Evolutionary conservation across 2,113 vertebrate species (phyloP).

Genomic region (Podilymbus podiceps): DNA sequence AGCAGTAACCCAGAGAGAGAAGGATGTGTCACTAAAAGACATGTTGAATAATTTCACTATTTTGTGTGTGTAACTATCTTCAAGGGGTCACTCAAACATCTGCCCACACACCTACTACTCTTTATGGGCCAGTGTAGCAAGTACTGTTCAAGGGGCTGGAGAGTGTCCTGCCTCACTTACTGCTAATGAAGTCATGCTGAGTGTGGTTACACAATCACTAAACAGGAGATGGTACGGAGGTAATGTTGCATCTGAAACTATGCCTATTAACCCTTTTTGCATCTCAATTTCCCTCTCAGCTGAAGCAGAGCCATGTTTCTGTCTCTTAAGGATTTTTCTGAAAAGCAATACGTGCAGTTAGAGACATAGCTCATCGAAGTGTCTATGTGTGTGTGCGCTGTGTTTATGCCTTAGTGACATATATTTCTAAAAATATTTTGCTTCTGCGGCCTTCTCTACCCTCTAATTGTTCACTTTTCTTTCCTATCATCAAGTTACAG

Average conservation of each 20-base stretch:
- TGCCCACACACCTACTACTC: neutral
- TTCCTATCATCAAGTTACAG: constrained; percentile 1
- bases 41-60: neutral
- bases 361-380: neutral
- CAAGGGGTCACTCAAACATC: neutral
- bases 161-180: neutral
- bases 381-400: neutral
- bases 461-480: constrained; percentile 25
- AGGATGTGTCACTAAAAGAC: rapidly evolving
- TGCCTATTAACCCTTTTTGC: neutral
- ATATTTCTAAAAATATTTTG: constrained; percentile 5
- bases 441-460: neutral
- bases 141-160: neutral
- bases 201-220: neutral
- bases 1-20: neutral
- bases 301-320: neutral
- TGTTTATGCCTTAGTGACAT: neutral
- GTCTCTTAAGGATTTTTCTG: neutral
- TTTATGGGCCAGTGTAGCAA: neutral
- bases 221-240: neutral
- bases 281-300: neutral
- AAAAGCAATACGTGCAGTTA: neutral
- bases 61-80: neutral
- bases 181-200: neutral
- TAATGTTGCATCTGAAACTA: neutral